Evolutionary conservation across 2,113 vertebrate species (phyloP).

Genomic region (Enhydra lutris): DNA sequence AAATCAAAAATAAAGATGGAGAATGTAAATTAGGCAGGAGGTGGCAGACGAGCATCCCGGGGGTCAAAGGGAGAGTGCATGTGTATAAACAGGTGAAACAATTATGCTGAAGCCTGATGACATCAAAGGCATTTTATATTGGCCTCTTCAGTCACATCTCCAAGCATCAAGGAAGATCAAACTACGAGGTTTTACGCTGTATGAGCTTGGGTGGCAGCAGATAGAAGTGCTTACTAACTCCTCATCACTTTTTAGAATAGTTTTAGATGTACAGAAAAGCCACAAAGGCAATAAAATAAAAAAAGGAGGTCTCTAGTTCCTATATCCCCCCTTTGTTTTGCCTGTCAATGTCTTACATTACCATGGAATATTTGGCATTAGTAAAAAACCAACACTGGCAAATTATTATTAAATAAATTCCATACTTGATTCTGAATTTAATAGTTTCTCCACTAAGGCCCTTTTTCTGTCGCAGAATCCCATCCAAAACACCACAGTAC

Average conservation of each 20-base stretch:
- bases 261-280: background rate
- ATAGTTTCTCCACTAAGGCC: background rate
- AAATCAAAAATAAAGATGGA: background rate
- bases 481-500: background rate
- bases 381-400: background rate
- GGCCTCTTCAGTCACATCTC: background rate
- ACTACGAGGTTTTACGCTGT: background rate
- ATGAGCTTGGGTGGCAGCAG: background rate
- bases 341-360: background rate
- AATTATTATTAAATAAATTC: background rate
- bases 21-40: background rate
- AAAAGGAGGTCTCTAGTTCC: background rate
- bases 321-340: background rate
- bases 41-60: background rate
- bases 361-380: background rate
- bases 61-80: background rate
- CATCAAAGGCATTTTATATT: background rate
- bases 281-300: background rate
- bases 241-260: background rate
- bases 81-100: background rate
- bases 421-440: background rate
- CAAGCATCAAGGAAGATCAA: background rate
- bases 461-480: background rate
- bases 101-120: background rate
- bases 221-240: background rate